These are phyloP conservation scores for Caenorhabditis becei DNA, from an alignment of 2,888 invertebrate genomes.

Conservation along the genomic window DNA sequence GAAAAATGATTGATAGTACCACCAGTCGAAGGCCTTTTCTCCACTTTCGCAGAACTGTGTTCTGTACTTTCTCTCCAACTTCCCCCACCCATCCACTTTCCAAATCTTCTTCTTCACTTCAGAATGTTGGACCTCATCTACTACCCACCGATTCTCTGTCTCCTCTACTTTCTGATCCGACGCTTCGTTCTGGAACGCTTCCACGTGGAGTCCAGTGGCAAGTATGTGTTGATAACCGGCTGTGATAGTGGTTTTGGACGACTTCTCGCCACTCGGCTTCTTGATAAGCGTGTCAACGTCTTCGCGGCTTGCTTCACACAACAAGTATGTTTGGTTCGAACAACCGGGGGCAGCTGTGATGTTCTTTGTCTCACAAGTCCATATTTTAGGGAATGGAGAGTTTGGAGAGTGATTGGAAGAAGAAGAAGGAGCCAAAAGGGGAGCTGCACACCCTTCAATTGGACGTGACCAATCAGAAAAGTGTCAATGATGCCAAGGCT, in stretches of 20 bases:
- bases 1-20: slow-evolving; percentile 33
- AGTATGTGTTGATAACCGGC: slow-evolving; percentile 70
- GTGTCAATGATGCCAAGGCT: slow-evolving; percentile 88
- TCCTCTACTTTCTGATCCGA: slow-evolving; percentile 63
- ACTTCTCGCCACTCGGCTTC: slow-evolving; percentile 78
- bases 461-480: slow-evolving; percentile 84
- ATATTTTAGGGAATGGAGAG: slow-evolving; percentile 56
- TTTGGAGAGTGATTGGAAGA: slow-evolving; percentile 36
- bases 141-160: slow-evolving; percentile 23
- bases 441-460: slow-evolving; percentile 85
- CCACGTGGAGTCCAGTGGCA: slow-evolving; percentile 54
- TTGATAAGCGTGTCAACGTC: slow-evolving; percentile 87
- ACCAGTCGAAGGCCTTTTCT: slow-evolving; percentile 34
- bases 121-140: slow-evolving; percentile 46
- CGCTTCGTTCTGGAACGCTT: slow-evolving; percentile 66
- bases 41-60: slow-evolving; percentile 42
- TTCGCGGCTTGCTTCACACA: slow-evolving; percentile 87
- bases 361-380: neutral
- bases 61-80: slow-evolving; percentile 36
- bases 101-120: neutral
- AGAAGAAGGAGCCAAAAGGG: slow-evolving; percentile 26
- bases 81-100: slow-evolving; percentile 6
- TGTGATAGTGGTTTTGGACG: slow-evolving; percentile 81
- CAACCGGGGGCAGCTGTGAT: too few species aligned
- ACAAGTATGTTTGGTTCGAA: slow-evolving; percentile 60